phyloP scores from a whole-genome alignment of 2,888 invertebrate genomes.

The Reticulitermes lucifugus region DNA sequence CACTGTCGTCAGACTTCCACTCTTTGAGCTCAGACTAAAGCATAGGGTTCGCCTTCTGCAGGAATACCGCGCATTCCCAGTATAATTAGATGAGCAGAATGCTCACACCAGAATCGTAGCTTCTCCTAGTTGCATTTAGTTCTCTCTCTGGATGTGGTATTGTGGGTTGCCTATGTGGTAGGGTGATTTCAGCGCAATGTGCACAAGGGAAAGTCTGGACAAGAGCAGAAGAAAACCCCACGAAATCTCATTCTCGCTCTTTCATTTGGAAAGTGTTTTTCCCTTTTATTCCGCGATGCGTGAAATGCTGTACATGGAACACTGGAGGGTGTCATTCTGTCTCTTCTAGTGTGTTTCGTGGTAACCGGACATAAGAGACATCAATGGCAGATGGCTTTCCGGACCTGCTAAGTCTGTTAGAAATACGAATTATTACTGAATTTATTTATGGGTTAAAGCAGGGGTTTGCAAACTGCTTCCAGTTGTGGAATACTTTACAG shows the following conservation, averaged over 20 bases:
- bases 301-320: conserved; percentile 45
- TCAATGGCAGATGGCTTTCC: background rate
- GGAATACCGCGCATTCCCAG: conserved; percentile 50
- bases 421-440: background rate
- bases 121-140: conserved; percentile 16
- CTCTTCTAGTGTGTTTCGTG: background rate
- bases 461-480: too few relatives aligned
- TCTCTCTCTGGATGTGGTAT: conserved; percentile 1
- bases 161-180: conserved; percentile 25
- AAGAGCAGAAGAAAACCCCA: background rate
- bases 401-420: background rate
- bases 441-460: too few relatives aligned
- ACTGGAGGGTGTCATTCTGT: background rate
- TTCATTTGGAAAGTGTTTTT: conserved; percentile 50
- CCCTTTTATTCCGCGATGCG: conserved; percentile 44
- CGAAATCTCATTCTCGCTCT: conserved; percentile 47
- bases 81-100: conserved; percentile 46
- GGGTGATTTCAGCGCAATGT: conserved; percentile 18
- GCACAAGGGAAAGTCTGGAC: conserved; percentile 1
- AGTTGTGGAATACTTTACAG: too few relatives aligned
- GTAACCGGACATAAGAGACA: background rate
- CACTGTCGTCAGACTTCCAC: background rate
- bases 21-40: background rate
- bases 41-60: conserved; percentile 1
- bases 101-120: background rate